A percentile compares a stretch with the other conserved stretches of the same genome.
Conservation (phyloP, 2,888 invertebrate genomes). For the Hanleya hanleyi region DNA sequence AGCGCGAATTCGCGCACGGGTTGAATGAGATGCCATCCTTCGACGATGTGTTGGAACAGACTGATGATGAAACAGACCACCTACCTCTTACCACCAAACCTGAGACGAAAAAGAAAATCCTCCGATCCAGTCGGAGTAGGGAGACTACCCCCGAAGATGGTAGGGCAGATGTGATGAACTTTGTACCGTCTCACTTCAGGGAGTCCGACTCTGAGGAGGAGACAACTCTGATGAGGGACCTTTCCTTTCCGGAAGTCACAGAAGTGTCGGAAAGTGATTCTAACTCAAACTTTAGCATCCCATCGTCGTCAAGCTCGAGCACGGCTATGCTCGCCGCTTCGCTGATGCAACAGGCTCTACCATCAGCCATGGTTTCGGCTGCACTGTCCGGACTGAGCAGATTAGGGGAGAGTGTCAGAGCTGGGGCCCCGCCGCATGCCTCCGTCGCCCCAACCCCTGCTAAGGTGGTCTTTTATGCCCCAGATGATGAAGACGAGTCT, state of each 20-base stretch:
- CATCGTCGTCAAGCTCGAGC: background rate
- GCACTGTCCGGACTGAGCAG: background rate
- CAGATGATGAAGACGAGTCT: background rate
- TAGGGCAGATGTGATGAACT: slow-evolving; percentile 37
- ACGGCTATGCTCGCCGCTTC: background rate
- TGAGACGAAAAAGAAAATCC: background rate
- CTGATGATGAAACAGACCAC: slow-evolving; percentile 52
- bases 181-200: slow-evolving; percentile 56
- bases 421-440: no score
- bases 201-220: slow-evolving; percentile 58
- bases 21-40: slow-evolving; percentile 61
- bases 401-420: background rate
- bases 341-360: background rate
- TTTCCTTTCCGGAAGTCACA: slow-evolving; percentile 39
- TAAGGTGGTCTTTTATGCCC: background rate
- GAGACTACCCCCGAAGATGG: background rate
- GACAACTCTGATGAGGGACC: slow-evolving; percentile 31
- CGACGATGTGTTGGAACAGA: slow-evolving; percentile 56
- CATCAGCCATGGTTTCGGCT: background rate
- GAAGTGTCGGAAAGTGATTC: slow-evolving; percentile 14
- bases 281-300: background rate
- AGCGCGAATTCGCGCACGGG: slow-evolving; percentile 52
- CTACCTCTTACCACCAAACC: background rate
- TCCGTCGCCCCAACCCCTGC: background rate
- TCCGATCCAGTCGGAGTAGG: background rate